Evolutionary conservation across 2,113 vertebrate genomes (phyloP).

Genomic region (Eira barbara): DNA sequence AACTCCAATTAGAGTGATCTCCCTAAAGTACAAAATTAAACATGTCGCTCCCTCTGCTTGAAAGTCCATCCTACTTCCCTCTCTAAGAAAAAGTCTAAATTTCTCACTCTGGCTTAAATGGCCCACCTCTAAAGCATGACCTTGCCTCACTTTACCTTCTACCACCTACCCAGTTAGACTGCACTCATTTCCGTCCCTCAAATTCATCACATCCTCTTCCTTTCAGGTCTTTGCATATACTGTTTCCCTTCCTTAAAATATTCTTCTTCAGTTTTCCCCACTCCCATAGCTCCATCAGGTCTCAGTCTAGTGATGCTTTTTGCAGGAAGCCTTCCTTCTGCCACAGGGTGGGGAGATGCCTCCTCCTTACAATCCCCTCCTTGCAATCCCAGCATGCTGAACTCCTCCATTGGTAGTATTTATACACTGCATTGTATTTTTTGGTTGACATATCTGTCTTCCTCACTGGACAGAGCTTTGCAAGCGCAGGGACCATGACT

Average conservation of each 20-base stretch:
- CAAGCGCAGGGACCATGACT: not conserved
- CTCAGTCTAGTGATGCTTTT: not conserved
- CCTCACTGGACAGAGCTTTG: not conserved
- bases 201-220: not conserved
- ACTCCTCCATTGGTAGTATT: not conserved
- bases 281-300: not conserved
- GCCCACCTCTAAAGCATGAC: not conserved
- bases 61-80: not conserved
- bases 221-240: not conserved
- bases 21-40: not conserved
- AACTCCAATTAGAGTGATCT: not conserved
- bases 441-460: not conserved
- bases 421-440: not conserved
- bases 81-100: not conserved
- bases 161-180: not conserved
- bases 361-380: not conserved
- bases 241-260: not conserved
- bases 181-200: not conserved
- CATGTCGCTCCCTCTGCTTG: not conserved
- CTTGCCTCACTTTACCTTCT: not conserved
- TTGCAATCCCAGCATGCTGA: not conserved
- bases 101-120: not conserved
- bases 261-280: not conserved
- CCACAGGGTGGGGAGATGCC: not conserved
- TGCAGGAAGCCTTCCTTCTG: not conserved